A percentile compares a stretch with the other conserved stretches of the same genome.
These are phyloP conservation scores for Heliornis fulica DNA, from an alignment of 2,113 vertebrate genomes.

Conservation along the genomic window DNA sequence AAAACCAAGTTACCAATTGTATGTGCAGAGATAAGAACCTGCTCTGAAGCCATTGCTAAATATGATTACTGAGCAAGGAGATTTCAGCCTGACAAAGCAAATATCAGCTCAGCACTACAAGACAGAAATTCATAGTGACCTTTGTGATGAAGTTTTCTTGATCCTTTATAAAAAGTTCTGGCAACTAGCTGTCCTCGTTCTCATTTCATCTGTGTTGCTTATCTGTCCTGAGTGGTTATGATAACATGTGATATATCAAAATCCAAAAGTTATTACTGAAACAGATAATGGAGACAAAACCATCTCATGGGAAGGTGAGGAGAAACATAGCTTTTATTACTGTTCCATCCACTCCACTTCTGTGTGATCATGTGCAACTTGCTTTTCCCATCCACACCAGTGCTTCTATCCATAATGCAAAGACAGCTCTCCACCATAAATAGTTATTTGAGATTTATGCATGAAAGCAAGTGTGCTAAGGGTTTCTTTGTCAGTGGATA, in stretches of 20 bases:
- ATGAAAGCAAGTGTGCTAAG: background rate
- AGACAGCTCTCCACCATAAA: background rate
- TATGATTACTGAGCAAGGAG: background rate
- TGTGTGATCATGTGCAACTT: background rate
- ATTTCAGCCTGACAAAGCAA: background rate
- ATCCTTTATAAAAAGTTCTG: background rate
- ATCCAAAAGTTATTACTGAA: background rate
- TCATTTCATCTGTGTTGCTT: background rate
- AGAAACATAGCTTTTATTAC: background rate
- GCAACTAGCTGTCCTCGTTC: background rate
- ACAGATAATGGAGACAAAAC: background rate
- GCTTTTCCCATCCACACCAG: background rate
- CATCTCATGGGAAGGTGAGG: background rate
- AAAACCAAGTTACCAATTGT: background rate
- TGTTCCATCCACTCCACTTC: background rate
- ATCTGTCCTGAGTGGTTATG: background rate
- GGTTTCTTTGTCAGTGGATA: background rate
- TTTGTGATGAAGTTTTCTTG: background rate
- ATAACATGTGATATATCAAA: background rate
- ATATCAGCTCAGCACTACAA: background rate
- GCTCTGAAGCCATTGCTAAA: background rate
- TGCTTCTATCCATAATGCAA: rapidly evolving
- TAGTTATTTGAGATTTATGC: background rate
- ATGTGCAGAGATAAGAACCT: background rate
- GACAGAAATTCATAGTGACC: background rate